Evolutionary conservation across 2,113 vertebrate species (phyloP).

Genomic region (Oceanodroma tethys): DNA sequence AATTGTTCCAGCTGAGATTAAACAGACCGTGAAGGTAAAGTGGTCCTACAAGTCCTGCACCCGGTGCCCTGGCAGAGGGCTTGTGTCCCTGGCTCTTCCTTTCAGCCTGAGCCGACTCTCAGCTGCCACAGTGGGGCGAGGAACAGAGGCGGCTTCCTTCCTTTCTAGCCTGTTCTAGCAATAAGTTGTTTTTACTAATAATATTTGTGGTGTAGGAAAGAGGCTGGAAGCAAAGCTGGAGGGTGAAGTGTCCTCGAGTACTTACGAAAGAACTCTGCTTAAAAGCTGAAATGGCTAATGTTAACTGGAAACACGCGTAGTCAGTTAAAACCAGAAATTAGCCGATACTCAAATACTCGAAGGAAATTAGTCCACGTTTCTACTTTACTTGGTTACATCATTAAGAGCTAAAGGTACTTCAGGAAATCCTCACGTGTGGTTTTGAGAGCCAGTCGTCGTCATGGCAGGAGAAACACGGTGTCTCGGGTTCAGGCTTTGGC

Average conservation of each 20-base stretch:
- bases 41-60: not conserved
- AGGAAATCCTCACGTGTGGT: not conserved
- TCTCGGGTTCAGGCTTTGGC: not conserved
- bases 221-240: not conserved
- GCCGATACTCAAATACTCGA: not conserved
- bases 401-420: not conserved
- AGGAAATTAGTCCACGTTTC: not conserved
- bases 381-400: accelerated
- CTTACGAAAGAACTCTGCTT: not conserved
- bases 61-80: not conserved
- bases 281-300: not conserved
- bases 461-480: not conserved
- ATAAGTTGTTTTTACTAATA: not conserved
- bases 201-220: not conserved
- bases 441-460: not conserved
- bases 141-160: not conserved
- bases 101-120: not conserved
- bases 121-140: not conserved
- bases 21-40: not conserved
- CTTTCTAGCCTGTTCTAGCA: not conserved
- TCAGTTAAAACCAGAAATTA: not conserved
- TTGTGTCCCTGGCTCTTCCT: not conserved
- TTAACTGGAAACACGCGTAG: accelerated
- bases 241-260: not conserved
- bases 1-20: not conserved